Evolutionary conservation across 2,888 invertebrate species (phyloP).

Genomic region (Liopterus haemorrhoidalis): DNA sequence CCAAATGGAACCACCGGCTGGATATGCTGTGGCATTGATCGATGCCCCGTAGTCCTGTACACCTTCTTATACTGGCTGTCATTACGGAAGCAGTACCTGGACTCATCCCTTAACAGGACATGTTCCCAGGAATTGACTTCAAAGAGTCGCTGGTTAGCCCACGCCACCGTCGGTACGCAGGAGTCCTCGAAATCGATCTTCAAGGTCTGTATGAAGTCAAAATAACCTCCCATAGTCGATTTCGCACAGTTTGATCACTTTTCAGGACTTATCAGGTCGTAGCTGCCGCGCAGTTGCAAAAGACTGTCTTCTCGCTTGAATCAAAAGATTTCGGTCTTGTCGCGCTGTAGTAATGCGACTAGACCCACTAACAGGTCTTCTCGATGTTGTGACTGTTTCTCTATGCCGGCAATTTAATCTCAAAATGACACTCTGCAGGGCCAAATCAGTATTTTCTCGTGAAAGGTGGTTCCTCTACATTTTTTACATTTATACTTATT

Average conservation of each 20-base stretch:
- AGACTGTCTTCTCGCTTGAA: not conserved
- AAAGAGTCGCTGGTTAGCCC: conserved; percentile 2
- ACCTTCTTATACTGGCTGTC: conserved; percentile 1
- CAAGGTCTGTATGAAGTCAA: conserved; percentile 4
- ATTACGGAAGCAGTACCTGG: not conserved
- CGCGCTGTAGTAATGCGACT: not conserved
- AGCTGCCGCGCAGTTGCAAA: not conserved
- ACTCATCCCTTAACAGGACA: not conserved
- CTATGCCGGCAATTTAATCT: no score
- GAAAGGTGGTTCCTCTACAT: no score
- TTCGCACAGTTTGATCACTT: conserved; percentile 7
- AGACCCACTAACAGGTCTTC: not conserved
- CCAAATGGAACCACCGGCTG: not conserved
- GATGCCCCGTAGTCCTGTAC: conserved; percentile 1
- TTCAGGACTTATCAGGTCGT: not conserved
- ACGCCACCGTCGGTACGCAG: not conserved
- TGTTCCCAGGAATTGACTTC: conserved; percentile 6
- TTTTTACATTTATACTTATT: no score
- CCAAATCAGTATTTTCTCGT: no score
- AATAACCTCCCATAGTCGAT: not conserved
- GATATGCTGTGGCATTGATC: not conserved
- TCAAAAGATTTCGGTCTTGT: conserved; percentile 3
- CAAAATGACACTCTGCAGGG: no score
- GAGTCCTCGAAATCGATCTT: not conserved
- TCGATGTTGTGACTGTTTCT: not conserved